These are phyloP conservation scores for Tricholaema leucomelas DNA, from an alignment of 2,113 vertebrate species.

Conservation along the genomic window DNA sequence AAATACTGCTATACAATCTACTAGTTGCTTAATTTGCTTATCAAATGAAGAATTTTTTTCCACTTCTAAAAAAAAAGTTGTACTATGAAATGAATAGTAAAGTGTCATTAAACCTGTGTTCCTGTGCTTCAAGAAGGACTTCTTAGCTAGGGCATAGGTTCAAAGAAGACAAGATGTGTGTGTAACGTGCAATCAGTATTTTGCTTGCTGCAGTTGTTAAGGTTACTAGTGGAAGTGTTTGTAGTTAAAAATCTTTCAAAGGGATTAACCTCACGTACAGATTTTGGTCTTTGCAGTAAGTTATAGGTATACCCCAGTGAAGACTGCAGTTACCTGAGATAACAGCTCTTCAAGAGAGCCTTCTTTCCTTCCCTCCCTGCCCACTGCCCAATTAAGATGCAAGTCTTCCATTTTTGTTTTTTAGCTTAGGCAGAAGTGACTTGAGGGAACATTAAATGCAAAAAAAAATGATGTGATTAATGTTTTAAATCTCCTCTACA, in stretches of 20 bases:
- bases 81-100: not conserved
- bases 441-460: not conserved
- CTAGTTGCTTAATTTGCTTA: not conserved
- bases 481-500: not conserved
- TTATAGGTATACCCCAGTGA: not conserved
- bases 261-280: fast-evolving
- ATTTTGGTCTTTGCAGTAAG: not conserved
- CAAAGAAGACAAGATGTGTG: not conserved
- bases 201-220: not conserved
- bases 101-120: not conserved
- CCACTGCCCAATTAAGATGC: not conserved
- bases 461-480: not conserved
- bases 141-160: not conserved
- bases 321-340: not conserved
- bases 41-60: not conserved
- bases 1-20: not conserved
- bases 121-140: not conserved
- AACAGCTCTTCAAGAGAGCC: not conserved
- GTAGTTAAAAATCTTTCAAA: not conserved
- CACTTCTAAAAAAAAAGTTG: not conserved
- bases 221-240: not conserved
- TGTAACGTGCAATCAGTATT: not conserved
- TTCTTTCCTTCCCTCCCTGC: not conserved
- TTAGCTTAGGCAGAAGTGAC: not conserved
- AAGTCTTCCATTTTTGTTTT: not conserved